Evolutionary conservation across 2,888 invertebrate species (phyloP).

Genomic region (Pyralis farinalis): DNA sequence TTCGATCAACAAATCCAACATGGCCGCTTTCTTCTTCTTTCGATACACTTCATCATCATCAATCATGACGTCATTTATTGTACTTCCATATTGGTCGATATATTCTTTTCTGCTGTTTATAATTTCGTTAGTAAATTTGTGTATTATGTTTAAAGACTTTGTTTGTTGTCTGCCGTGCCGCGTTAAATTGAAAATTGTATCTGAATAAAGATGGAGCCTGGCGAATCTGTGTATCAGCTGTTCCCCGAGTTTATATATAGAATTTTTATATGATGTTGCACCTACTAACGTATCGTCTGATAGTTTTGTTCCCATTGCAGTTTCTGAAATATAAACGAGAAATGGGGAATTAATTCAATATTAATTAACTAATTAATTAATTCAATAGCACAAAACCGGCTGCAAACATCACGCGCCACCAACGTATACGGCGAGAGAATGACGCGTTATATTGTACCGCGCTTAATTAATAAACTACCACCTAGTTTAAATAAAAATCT

Average conservation of each 20-base stretch:
- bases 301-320: conserved; percentile 83
- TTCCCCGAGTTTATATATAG: conserved; percentile 55
- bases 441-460: no score
- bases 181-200: not conserved
- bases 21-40: conserved; percentile 78
- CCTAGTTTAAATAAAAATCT: no score
- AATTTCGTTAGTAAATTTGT: not conserved
- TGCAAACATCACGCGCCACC: no score
- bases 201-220: not conserved
- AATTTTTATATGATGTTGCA: conserved; percentile 69
- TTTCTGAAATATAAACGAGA: conserved; percentile 64
- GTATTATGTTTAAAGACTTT: not conserved
- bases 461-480: no score
- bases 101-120: not conserved
- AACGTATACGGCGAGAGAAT: no score
- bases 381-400: no score
- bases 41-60: conserved; percentile 21
- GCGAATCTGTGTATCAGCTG: not conserved
- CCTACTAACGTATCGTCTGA: conserved; percentile 51
- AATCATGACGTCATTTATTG: not conserved
- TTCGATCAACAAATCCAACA: conserved; percentile 84
- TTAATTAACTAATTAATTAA: no score
- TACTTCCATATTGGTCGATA: not conserved
- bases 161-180: not conserved
- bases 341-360: no score